Evolutionary conservation across 2,113 vertebrate genomes (phyloP).

Genomic region (Syngnathoides biaculeatus): DNA sequence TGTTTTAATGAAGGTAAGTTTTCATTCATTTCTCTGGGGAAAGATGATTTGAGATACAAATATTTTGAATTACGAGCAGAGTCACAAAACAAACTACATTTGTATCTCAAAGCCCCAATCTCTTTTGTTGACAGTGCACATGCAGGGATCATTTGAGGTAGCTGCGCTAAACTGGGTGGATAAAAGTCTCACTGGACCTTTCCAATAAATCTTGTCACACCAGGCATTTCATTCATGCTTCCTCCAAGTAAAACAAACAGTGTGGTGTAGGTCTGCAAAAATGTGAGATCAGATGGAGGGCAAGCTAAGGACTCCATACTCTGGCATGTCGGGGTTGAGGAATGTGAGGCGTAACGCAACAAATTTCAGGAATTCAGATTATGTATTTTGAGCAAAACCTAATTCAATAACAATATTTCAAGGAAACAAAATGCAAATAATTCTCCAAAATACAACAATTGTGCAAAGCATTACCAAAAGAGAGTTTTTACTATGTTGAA

Average conservation of each 20-base stretch:
- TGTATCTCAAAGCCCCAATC: not conserved
- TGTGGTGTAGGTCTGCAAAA: slow-evolving; percentile 84
- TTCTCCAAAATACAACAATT: not conserved
- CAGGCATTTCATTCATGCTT: slow-evolving; percentile 54
- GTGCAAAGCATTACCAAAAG: not conserved
- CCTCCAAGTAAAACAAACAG: slow-evolving; percentile 79
- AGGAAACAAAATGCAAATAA: not conserved
- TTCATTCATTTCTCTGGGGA: too few relatives aligned
- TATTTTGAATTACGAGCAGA: too few relatives aligned
- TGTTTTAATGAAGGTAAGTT: too few relatives aligned
- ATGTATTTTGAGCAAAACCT: slow-evolving; percentile 22
- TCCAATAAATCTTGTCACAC: slow-evolving; percentile 65
- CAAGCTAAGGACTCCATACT: slow-evolving; percentile 56
- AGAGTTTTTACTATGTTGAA: not conserved
- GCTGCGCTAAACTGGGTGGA: slow-evolving; percentile 10
- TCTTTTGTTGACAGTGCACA: not conserved
- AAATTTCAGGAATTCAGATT: slow-evolving; percentile 71
- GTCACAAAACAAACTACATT: not conserved
- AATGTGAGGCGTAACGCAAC: slow-evolving; percentile 43
- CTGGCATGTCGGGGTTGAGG: slow-evolving; percentile 51
- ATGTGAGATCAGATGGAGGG: slow-evolving; percentile 70
- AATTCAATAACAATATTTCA: not conserved
- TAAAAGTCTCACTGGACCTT: slow-evolving; percentile 30
- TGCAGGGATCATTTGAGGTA: not conserved
- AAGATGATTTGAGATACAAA: too few relatives aligned